Evolutionary conservation across 2,888 invertebrate species (phyloP).

Genomic region (Cantharis lateralis): DNA sequence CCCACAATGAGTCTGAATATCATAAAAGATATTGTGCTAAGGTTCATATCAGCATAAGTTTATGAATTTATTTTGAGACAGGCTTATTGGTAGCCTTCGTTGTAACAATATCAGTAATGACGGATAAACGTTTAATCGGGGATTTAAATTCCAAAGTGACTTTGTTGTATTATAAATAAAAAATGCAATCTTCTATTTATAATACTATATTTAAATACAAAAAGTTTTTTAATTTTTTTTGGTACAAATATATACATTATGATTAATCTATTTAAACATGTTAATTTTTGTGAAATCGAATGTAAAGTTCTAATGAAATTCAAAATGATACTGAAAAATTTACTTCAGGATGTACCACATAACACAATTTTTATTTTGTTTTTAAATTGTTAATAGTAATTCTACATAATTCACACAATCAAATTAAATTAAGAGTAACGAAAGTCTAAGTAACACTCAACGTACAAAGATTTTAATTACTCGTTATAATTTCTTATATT

Average conservation of each 20-base stretch:
- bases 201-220: background rate
- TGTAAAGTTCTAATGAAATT: background rate
- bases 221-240: background rate
- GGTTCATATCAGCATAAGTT: no score
- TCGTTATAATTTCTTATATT: background rate
- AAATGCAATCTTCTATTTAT: background rate
- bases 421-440: background rate
- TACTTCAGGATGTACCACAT: background rate
- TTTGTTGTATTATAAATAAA: background rate
- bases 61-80: no score
- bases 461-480: background rate
- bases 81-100: no score
- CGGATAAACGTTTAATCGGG: no score
- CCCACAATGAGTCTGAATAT: no score
- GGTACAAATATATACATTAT: background rate
- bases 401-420: background rate
- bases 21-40: no score
- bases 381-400: background rate
- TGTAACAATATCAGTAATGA: no score
- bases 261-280: background rate
- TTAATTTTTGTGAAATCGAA: background rate
- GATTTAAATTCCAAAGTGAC: no score
- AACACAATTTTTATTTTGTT: background rate
- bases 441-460: background rate
- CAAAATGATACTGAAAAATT: background rate